Evolutionary conservation across 2,888 invertebrate species (phyloP).

Genomic region (Caradrina clavipalpis): DNA sequence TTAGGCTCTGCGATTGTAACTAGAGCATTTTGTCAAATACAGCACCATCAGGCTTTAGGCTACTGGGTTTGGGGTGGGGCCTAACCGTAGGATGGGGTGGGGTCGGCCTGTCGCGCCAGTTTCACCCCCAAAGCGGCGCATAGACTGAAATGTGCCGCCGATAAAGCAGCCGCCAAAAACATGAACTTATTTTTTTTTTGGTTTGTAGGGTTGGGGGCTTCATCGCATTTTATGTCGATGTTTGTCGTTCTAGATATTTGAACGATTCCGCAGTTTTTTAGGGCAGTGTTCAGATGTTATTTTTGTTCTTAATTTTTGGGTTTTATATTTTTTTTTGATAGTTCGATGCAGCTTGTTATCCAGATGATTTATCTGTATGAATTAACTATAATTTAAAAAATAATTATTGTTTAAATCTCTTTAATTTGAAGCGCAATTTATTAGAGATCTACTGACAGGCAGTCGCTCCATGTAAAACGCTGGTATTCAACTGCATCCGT

Average conservation of each 20-base stretch:
- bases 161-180: constrained; percentile 77
- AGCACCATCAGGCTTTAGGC: constrained; percentile 67
- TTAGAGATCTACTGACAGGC: no score
- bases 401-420: no score
- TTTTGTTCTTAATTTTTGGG: constrained; percentile 15
- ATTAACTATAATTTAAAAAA: background rate
- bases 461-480: no score
- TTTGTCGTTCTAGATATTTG: constrained; percentile 58
- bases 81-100: constrained; percentile 52
- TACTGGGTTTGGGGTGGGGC: constrained; percentile 62
- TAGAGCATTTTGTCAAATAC: constrained; percentile 73
- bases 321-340: constrained; percentile 1
- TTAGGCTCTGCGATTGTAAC: constrained; percentile 64
- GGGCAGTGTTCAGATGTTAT: constrained; percentile 38
- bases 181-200: constrained; percentile 71
- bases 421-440: background rate
- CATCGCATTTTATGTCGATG: constrained; percentile 50
- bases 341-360: background rate
- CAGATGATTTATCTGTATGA: background rate
- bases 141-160: constrained; percentile 77
- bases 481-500: no score
- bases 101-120: constrained; percentile 70
- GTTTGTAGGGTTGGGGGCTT: constrained; percentile 46
- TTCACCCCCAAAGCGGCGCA: constrained; percentile 71
- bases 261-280: constrained; percentile 41